Conservation (phyloP, 2,797 vertebrate genomes). For the Periophthalmus magnuspinnatus region DNA sequence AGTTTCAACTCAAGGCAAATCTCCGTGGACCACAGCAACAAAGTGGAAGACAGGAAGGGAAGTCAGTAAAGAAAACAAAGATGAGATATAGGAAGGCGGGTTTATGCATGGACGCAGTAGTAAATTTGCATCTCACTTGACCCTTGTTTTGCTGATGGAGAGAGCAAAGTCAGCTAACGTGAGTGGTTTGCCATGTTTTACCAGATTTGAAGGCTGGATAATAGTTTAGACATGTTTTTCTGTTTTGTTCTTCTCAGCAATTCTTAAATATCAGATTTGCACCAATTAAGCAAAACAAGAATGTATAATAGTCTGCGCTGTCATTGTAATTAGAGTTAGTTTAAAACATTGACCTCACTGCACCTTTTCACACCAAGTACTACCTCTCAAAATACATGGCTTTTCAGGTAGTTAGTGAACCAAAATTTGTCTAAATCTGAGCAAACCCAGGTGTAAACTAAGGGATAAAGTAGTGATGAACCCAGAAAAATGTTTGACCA, state of each 20-base stretch:
- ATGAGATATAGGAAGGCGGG: slow-evolving; percentile 19
- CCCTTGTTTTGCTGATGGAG: neutral
- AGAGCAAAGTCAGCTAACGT: neutral
- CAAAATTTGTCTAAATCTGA: neutral
- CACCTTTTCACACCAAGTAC: too few relatives aligned
- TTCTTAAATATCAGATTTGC: too few relatives aligned
- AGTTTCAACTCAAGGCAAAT: slow-evolving; percentile 40
- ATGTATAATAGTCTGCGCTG: too few relatives aligned
- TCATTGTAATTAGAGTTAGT: too few relatives aligned
- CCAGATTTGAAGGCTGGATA: neutral
- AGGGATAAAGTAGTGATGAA: neutral
- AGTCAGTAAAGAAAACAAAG: slow-evolving; percentile 28
- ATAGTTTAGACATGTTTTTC: neutral
- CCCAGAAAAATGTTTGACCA: neutral
- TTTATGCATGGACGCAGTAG: slow-evolving; percentile 37
- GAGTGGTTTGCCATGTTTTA: neutral
- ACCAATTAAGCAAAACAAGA: too few relatives aligned
- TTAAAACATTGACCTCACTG: too few relatives aligned
- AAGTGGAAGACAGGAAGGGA: slow-evolving; percentile 22
- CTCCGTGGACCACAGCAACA: slow-evolving; percentile 31
- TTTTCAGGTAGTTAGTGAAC: neutral
- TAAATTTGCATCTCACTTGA: slow-evolving; percentile 42
- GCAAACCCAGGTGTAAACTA: neutral
- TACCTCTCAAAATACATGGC: neutral
- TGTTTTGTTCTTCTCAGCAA: too few relatives aligned